These are phyloP conservation scores for Drosophila mayri DNA, from an alignment of 1,140 invertebrate genomes.

Conservation along the genomic window DNA sequence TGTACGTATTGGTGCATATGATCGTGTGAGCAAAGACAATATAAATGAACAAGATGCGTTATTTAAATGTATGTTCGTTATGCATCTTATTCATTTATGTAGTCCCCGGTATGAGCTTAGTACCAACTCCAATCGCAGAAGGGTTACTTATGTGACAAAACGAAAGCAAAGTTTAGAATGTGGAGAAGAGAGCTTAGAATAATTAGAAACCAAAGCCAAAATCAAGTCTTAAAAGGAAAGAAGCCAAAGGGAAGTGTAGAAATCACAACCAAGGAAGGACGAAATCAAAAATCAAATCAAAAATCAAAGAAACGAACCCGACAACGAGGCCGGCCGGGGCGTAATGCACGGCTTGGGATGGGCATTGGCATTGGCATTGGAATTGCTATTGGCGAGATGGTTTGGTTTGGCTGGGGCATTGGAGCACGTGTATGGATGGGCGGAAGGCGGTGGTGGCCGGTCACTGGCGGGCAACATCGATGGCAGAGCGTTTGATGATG, in stretches of 20 bases:
- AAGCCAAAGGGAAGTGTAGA: slow-evolving; percentile 36
- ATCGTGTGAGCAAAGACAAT: slow-evolving; percentile 5
- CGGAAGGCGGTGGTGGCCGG: slow-evolving; percentile 34
- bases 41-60: not conserved
- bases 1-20: slow-evolving; percentile 3
- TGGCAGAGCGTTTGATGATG: slow-evolving; percentile 46
- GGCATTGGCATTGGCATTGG: slow-evolving; percentile 61
- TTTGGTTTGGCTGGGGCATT: slow-evolving; percentile 47
- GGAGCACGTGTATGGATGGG: slow-evolving; percentile 65
- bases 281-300: slow-evolving; percentile 44
- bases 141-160: slow-evolving; percentile 5
- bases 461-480: slow-evolving; percentile 57
- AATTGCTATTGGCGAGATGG: slow-evolving; percentile 54
- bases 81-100: not conserved
- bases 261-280: slow-evolving; percentile 38
- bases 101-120: slow-evolving; percentile 1
- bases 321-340: slow-evolving; percentile 84
- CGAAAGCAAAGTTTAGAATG: slow-evolving; percentile 3
- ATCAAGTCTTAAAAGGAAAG: slow-evolving; percentile 9
- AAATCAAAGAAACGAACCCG: slow-evolving; percentile 83
- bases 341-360: slow-evolving; percentile 77
- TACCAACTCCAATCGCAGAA: slow-evolving; percentile 29
- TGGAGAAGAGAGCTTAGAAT: slow-evolving; percentile 1
- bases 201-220: slow-evolving; percentile 36
- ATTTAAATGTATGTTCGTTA: not conserved